Evolutionary conservation across 2,888 invertebrate genomes (phyloP), one percentile per base, ranked within the genome.

Genomic region (Drosophila mimetica): DNA sequence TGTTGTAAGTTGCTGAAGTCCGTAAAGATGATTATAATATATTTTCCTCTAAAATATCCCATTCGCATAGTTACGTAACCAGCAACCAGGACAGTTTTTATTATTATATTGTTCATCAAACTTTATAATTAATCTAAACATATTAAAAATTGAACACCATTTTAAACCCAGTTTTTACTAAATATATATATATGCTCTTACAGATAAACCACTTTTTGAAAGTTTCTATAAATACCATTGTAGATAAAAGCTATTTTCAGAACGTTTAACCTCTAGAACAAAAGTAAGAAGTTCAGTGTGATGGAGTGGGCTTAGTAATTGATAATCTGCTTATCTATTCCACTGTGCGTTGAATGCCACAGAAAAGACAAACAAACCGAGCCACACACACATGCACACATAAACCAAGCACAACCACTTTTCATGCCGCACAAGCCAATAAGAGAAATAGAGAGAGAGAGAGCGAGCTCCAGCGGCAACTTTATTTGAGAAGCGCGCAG

Each of bases 341-440:
- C 87, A 81, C 87, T 71, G 86, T 81, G 53, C 72, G 25, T 14
- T 59, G 54, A 74, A 51, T 79, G 76, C 72, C 74, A 82, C 83
- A 71, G 71, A 86, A 75, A 85, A 81, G 67, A 60, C 74, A 84
- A 71, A 77, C 81, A 87, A 85, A 78, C 63, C 63, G 50, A 67
- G 58, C 51, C 69, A 50, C 39, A 59, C 60, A 52, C 20, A 51
- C 55, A 36, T 22, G 32, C 52, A 34, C 52, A 34, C 36, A 25
- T 9, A 36, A 66, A 47, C 41, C 52, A 32, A 37, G 50, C 48
- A 37, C 64, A 71, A 88, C 83, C 83, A 84, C 83, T 86, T 88
- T 88, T 74, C 71, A 72, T 76, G 83, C 86, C 76, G 74, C 81
- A 87, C 64, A 72, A 70, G 76, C 88, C 82, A 88, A 88, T 86